Percentiles rank a stretch among this genome's conserved stretches.
phyloP scores from a whole-genome alignment of 2,797 vertebrate genomes.

The Spea hammondii region DNA sequence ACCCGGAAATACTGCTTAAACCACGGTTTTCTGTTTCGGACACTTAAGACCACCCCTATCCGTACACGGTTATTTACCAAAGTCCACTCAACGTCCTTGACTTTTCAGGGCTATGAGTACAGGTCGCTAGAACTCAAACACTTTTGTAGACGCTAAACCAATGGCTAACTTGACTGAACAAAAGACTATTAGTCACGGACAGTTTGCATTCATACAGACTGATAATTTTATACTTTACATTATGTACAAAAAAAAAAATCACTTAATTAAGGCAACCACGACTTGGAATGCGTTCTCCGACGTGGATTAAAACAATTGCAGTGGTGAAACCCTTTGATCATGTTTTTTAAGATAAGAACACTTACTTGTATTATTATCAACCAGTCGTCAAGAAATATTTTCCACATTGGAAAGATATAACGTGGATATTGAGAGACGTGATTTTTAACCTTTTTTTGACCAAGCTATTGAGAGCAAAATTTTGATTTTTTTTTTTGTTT shows the following conservation, averaged over 20 bases:
- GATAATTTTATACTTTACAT: constrained; percentile 81
- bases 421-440: constrained; percentile 53
- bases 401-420: constrained; percentile 51
- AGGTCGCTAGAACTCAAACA: constrained; percentile 53
- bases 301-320: constrained; percentile 70
- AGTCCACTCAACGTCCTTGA: background rate
- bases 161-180: constrained; percentile 70
- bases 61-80: background rate
- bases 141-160: constrained; percentile 61
- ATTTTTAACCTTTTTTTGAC: constrained; percentile 40
- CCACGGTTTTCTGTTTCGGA: background rate
- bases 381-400: constrained; percentile 66
- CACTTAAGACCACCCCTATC: background rate
- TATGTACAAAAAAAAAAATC: constrained; percentile 81
- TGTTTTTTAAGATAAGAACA: constrained; percentile 75
- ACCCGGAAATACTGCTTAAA: background rate
- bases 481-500: background rate
- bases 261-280: constrained; percentile 79
- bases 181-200: constrained; percentile 77
- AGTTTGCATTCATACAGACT: constrained; percentile 84
- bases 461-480: no score
- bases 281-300: constrained; percentile 68
- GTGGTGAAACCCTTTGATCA: constrained; percentile 71
- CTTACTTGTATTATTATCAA: constrained; percentile 68
- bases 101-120: constrained; percentile 58